phyloP scores from a whole-genome alignment of 1,140 invertebrate genomes.

The Aphaenogaster ashmeadi region DNA sequence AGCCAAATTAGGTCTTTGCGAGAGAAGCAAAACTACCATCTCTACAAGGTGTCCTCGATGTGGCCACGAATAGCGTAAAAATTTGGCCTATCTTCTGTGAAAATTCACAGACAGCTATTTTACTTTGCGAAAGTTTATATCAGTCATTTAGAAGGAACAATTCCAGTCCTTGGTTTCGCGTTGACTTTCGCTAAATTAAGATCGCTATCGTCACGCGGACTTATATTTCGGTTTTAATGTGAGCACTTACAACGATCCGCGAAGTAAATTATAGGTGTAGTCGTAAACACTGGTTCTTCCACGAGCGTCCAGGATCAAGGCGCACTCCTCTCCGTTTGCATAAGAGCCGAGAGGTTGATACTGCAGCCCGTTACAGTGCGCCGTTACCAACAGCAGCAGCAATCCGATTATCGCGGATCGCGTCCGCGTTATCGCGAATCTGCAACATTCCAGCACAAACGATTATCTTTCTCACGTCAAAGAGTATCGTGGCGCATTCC shows the following conservation, averaged over 20 bases:
- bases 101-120: constrained; percentile 18
- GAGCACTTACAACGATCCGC: constrained; percentile 90
- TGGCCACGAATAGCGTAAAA: not conserved
- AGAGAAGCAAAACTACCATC: not conserved
- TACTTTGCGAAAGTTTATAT: not conserved
- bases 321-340: constrained; percentile 90
- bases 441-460: constrained; percentile 65
- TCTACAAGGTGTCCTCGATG: not conserved
- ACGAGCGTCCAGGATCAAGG: constrained; percentile 91
- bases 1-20: not conserved
- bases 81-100: not conserved
- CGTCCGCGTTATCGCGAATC: constrained; percentile 72
- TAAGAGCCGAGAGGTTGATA: constrained; percentile 83
- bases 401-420: constrained; percentile 72
- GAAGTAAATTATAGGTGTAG: constrained; percentile 93
- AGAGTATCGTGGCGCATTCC: not conserved
- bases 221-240: constrained; percentile 26
- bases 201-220: constrained; percentile 33
- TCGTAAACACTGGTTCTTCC: constrained; percentile 93
- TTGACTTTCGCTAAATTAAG: constrained; percentile 52
- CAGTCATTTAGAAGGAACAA: not conserved
- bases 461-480: constrained; percentile 45
- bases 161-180: not conserved
- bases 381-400: constrained; percentile 62
- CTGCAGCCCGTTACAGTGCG: constrained; percentile 77